Base-by-base conservation (phyloP, 2,797 vertebrate genomes). In the Sebastes ruberrimus region DNA sequence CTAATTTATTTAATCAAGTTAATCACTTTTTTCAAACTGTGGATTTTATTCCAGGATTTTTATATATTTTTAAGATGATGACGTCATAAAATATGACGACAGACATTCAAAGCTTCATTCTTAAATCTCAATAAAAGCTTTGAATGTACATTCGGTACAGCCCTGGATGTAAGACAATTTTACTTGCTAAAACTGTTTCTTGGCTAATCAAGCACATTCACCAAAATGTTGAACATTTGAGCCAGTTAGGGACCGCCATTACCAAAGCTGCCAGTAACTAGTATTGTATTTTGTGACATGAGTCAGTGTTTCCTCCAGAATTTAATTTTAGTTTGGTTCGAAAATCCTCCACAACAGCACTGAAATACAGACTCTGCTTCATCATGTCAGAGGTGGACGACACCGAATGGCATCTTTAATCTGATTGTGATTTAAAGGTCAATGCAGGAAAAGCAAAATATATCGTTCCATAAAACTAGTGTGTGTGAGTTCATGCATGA, bases 351-450 rank as follows among this genome's bases (percentile, higher is more conserved):
- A 3, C 7, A 46, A 11, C 11, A 8, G 25, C 59, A 59, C 27
- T 32, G 23, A 67, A 71, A 75, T 65, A 46, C 46, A 67, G 38
- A 84, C 46, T 16, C 18, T 20, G 38, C 25, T 55, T 71, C 76
- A 76, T 53, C 18, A 38, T 71, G 63, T 74, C 55, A 74, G 28
- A 74, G 62, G 72, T 59, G 53, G 42, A 80, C 2, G 16, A 61
- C 32, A 56, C 28, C 0, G 0, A 57, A 61, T 30, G 22, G 25
- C 59, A 25, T 66, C 70, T 76, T 66, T 75, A 69, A 87, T 46
- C 32, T 22, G 35, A 78, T 62, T 78, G 10, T 56, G 42, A 66
- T 78, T 78, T 75, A 86, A 86, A 86, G 77, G 79, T 77, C 77
- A 84, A n/a, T 2, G 46, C 10, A 1, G 13, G 71, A 46, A 46